These are phyloP conservation scores for Drosophila colorata DNA, from an alignment of 2,888 invertebrate genomes.

Conservation along the genomic window DNA sequence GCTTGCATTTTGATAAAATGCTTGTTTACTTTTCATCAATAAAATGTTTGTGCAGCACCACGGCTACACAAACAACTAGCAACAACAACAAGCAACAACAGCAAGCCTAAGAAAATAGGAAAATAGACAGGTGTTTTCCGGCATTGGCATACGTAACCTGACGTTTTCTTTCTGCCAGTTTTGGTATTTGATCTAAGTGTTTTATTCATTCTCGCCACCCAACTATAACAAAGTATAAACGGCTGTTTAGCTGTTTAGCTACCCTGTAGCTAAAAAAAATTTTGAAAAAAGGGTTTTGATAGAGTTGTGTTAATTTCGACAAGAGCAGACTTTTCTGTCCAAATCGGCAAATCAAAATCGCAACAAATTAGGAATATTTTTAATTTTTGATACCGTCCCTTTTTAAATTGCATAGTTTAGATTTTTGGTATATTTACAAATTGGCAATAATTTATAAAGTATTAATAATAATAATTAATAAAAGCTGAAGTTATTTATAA, in stretches of 20 bases:
- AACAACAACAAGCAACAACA: slow-evolving; percentile 19
- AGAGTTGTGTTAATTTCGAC: no score
- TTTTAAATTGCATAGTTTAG: no score
- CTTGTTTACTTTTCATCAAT: slow-evolving; percentile 79
- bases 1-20: slow-evolving; percentile 38
- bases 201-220: slow-evolving; percentile 30
- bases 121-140: slow-evolving; percentile 74
- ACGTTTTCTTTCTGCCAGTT: slow-evolving; percentile 30
- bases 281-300: no score
- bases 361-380: no score
- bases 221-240: slow-evolving; percentile 15
- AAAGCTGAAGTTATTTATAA: no score
- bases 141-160: slow-evolving; percentile 36
- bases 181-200: slow-evolving; percentile 23
- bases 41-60: slow-evolving; percentile 66
- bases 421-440: no score
- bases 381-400: no score
- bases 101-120: slow-evolving; percentile 30
- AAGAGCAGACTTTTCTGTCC: no score
- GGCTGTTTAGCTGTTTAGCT: slow-evolving; percentile 11
- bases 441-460: no score
- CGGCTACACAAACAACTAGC: slow-evolving; percentile 50
- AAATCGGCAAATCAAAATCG: no score
- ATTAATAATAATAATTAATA: no score
- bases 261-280: slow-evolving; percentile 32